phyloP scores from a whole-genome alignment of 1,140 invertebrate species.

The Agrilus planipennis region DNA sequence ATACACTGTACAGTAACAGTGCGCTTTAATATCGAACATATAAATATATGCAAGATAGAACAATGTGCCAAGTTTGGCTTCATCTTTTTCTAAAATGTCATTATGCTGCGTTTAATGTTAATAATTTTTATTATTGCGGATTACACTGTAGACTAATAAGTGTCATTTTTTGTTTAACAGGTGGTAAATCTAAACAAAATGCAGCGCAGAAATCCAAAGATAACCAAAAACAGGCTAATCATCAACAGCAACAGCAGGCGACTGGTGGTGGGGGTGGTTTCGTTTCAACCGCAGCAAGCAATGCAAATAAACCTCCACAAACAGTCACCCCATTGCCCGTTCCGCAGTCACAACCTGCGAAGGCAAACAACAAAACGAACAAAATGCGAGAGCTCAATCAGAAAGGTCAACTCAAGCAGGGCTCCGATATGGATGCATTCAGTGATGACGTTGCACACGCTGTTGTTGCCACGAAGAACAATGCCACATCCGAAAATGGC shows the following conservation, averaged over 20 bases:
- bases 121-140: no score
- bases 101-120: no score
- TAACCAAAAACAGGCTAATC: background rate
- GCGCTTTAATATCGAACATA: no score
- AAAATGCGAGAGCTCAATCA: conserved; percentile 32
- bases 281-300: conserved; percentile 5
- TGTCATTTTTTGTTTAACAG: background rate
- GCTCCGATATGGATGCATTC: conserved; percentile 36
- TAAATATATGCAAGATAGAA: no score
- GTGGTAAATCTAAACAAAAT: conserved; percentile 27
- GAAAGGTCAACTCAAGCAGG: conserved; percentile 34
- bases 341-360: conserved; percentile 21
- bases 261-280: no score
- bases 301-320: conserved; percentile 9
- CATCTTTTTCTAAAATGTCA: no score
- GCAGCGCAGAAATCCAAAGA: no score
- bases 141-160: no score
- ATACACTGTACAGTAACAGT: no score
- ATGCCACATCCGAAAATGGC: no score
- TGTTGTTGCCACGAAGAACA: conserved; percentile 1
- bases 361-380: conserved; percentile 24
- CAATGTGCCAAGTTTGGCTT: no score
- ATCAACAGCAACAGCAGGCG: conserved; percentile 2
- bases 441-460: conserved; percentile 17
- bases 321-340: conserved; percentile 10